phyloP scores from a whole-genome alignment of 2,113 vertebrate genomes.

The Dromiciops gliroides region DNA sequence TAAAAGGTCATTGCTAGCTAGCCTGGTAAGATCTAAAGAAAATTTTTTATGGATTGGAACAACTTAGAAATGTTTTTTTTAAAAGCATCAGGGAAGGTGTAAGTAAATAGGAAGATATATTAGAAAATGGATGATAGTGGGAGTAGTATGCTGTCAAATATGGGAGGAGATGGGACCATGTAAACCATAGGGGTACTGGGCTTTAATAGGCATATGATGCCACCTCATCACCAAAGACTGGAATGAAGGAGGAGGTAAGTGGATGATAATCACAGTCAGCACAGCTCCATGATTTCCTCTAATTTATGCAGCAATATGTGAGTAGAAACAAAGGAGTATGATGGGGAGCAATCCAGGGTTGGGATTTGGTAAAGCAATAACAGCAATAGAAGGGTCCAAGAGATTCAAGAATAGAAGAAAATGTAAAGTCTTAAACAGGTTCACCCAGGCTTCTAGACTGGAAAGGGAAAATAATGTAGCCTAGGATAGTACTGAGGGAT shows the following conservation, averaged over 20 bases:
- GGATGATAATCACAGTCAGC: not conserved
- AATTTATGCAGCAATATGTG: not conserved
- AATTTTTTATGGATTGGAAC: not conserved
- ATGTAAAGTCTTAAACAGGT: not conserved
- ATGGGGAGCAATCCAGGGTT: not conserved
- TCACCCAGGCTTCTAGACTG: not conserved
- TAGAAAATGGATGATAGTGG: not conserved
- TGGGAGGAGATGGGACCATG: not conserved
- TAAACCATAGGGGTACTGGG: not conserved
- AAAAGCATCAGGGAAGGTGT: not conserved
- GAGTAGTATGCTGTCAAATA: not conserved
- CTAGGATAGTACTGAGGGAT: not conserved
- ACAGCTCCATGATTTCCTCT: not conserved
- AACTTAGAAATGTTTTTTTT: not conserved
- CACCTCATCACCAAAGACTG: not conserved
- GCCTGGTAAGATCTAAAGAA: not conserved
- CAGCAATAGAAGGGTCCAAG: too few relatives aligned
- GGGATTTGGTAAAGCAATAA: not conserved
- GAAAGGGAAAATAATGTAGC: not conserved
- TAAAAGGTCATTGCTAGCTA: not conserved
- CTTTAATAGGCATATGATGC: not conserved
- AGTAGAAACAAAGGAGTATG: not conserved
- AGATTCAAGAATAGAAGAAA: not conserved
- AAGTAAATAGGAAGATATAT: not conserved
- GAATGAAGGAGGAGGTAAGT: not conserved